Percentiles rank a stretch among this genome's conserved stretches.
These are phyloP conservation scores for Eudasyphora cyanicolor DNA, from an alignment of 2,888 invertebrate genomes.

Conservation along the genomic window DNA sequence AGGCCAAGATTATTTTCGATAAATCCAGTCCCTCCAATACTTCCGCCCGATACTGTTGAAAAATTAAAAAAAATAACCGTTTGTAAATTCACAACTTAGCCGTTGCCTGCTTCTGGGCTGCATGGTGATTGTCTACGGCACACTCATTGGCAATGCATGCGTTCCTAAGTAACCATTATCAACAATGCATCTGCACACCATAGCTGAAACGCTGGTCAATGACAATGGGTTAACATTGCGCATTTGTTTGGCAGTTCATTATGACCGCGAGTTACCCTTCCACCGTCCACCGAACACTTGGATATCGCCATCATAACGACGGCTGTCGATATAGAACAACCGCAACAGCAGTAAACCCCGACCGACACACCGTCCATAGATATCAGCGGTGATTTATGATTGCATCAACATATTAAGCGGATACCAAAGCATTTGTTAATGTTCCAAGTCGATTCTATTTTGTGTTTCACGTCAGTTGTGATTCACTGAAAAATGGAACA, in stretches of 20 bases:
- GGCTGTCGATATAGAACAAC: slow-evolving; percentile 4
- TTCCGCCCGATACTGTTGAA: slow-evolving; percentile 34
- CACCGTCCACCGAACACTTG: no score
- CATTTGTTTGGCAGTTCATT: background rate
- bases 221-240: slow-evolving; percentile 34
- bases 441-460: background rate
- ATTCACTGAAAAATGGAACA: no score
- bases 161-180: slow-evolving; percentile 41
- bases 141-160: background rate
- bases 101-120: slow-evolving; percentile 35
- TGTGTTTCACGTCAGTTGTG: background rate
- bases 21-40: background rate
- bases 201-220: slow-evolving; percentile 41
- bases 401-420: slow-evolving; percentile 11
- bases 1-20: no score
- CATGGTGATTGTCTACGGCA: background rate
- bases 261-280: no score
- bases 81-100: slow-evolving; percentile 29
- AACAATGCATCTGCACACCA: slow-evolving; percentile 3
- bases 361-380: background rate
- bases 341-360: background rate
- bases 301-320: background rate
- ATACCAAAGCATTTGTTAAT: background rate
- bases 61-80: background rate
- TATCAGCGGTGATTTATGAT: slow-evolving; percentile 50